Evolutionary conservation across 2,113 vertebrate genomes (phyloP).

Genomic region (Vombatus ursinus): DNA sequence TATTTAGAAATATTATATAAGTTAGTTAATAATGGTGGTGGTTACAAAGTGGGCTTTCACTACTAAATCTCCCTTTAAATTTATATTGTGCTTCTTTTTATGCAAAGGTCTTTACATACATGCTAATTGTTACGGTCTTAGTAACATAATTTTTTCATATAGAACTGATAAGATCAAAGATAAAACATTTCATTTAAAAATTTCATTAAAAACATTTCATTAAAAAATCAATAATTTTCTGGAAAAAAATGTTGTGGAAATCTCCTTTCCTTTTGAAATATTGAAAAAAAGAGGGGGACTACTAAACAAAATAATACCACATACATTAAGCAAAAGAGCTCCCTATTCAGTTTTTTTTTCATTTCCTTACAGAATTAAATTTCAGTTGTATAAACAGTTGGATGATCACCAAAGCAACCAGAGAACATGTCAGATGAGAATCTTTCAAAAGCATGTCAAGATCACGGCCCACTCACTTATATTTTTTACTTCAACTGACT

Average conservation of each 20-base stretch:
- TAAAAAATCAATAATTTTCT: background rate
- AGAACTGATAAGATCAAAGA: background rate
- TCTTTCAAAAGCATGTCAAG: conserved; percentile 46
- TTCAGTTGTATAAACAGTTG: conserved; percentile 53
- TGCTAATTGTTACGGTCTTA: background rate
- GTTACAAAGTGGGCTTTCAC: too few species aligned
- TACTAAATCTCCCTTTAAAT: too few species aligned
- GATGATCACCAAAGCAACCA: conserved; percentile 58
- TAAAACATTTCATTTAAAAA: conserved; percentile 7
- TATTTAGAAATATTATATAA: too few species aligned
- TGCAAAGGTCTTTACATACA: background rate
- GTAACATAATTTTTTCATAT: background rate
- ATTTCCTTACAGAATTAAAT: conserved; percentile 35
- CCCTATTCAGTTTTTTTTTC: background rate
- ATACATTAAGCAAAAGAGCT: background rate
- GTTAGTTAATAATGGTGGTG: too few species aligned
- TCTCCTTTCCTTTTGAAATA: too few species aligned
- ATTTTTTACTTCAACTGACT: background rate
- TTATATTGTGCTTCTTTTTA: background rate
- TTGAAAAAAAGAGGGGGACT: background rate
- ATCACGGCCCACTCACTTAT: conserved; percentile 35
- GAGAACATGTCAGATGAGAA: conserved; percentile 33
- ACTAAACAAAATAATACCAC: background rate
- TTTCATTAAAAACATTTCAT: background rate
- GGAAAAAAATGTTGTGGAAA: too few species aligned